These are phyloP conservation scores for Malthinus seriepunctatus DNA, from an alignment of 2,888 invertebrate species.

Conservation along the genomic window DNA sequence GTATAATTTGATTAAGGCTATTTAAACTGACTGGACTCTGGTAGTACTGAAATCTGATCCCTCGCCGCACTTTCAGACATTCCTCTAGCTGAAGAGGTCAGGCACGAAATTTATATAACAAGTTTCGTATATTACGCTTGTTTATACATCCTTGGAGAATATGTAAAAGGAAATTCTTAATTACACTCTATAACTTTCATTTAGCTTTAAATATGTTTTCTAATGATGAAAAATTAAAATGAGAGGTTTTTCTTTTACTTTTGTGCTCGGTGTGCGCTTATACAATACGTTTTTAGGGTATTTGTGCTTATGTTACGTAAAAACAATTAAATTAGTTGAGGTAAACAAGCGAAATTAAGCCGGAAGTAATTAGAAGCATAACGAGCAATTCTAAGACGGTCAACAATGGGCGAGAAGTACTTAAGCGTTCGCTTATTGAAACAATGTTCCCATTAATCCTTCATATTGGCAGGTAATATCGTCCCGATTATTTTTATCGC, in stretches of 20 bases:
- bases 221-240: too few species aligned
- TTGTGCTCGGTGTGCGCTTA: neutral
- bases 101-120: conserved; percentile 23
- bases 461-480: conserved; percentile 55
- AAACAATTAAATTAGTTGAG: conserved; percentile 1
- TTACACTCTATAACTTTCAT: neutral
- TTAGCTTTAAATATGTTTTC: too few species aligned
- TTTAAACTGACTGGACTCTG: conserved; percentile 29
- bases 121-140: conserved; percentile 18
- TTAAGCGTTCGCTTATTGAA: conserved; percentile 45
- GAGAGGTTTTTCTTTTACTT: neutral
- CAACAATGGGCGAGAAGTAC: conserved; percentile 35
- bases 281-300: neutral
- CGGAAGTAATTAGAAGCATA: conserved; percentile 27
- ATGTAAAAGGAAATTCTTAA: conserved; percentile 4
- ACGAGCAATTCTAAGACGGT: conserved; percentile 34
- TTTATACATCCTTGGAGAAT: conserved; percentile 2
- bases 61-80: conserved; percentile 26
- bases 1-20: conserved; percentile 30
- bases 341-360: conserved; percentile 26
- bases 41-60: conserved; percentile 25
- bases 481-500: conserved; percentile 51
- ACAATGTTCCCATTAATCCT: conserved; percentile 53
- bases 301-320: neutral
- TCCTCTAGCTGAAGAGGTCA: conserved; percentile 26